Conservation (phyloP, 2,888 invertebrate genomes). For the Cordylochernes scorpioides region DNA sequence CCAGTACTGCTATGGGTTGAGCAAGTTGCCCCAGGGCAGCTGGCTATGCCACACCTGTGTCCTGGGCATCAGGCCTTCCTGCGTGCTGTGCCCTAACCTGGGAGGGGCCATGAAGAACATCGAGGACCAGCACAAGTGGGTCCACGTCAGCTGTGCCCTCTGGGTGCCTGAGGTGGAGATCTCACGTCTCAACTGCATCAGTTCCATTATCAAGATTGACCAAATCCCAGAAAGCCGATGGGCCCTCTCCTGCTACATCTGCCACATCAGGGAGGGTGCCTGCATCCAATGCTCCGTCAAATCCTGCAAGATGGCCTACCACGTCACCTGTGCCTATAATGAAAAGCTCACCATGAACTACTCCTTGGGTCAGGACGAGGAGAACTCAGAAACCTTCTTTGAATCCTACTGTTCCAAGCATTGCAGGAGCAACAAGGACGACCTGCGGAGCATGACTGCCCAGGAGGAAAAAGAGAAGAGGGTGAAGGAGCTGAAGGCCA, state of each 20-base stretch:
- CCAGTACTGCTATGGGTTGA: slow-evolving; percentile 95
- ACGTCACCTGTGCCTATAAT: slow-evolving; percentile 96
- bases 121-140: slow-evolving; percentile 34
- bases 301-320: slow-evolving; percentile 90
- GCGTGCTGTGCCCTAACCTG: slow-evolving; percentile 82
- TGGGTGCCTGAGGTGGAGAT: slow-evolving; percentile 94
- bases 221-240: no score
- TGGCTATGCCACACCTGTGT: slow-evolving; percentile 90
- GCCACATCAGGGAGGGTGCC: slow-evolving; percentile 80
- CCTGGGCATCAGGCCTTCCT: slow-evolving; percentile 41
- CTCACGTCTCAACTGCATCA: no score
- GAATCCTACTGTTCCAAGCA: no score
- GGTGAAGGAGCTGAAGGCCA: no score
- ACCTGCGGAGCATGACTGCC: no score
- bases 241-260: slow-evolving; percentile 77
- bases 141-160: slow-evolving; percentile 86
- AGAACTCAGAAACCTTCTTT: no score
- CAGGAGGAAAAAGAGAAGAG: no score
- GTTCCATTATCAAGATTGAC: no score
- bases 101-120: slow-evolving; percentile 80
- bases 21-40: slow-evolving; percentile 66
- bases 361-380: no score
- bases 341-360: no score
- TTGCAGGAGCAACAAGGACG: no score
- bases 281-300: slow-evolving; percentile 92